Evolutionary conservation across 1,140 invertebrate species (phyloP), one percentile per base, ranked within the genome.

Genomic region (Zaprionus inermis): DNA sequence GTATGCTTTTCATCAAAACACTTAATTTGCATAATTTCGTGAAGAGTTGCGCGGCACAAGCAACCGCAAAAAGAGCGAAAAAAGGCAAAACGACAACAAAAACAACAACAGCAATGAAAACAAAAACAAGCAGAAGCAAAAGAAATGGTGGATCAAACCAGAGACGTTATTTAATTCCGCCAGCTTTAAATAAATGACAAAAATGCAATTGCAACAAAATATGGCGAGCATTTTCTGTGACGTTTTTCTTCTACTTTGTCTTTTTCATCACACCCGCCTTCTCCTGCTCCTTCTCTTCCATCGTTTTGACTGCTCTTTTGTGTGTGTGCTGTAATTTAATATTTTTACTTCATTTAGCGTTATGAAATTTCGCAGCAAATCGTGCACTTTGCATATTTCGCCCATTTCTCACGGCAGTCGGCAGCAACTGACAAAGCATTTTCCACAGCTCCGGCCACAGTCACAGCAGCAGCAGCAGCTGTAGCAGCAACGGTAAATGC

Each of bases 21-120:
- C 84, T 89, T 86, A 79, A 86, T 86, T 86, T 86, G 79, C 83
- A 86, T 86, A 86, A 86, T 86, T 86, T 88, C 72, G 76, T 74
- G 67, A 79, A 77, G 82, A 79, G 79, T 66, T 72, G 49, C 51
- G 51, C 36, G 10, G 30, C 20, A 60, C 18, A 41, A 54, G 51
- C 16, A 16, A 55, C 22, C 58, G 61, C 52, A 58, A 32, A 38
- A 51, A 44, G 51, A 74, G 38, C 65, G 30, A 51, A 55, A 46
- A 51, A 63, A 32, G 34, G 6, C 18, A n/a, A 16, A 51, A 24
- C 41, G 54, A 41, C 46, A 51, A 30, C 60, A 73, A 51, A 12
- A 58, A 11, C 51, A 58, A 18, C 46, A 18, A n/a, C 30, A 44
- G 20, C 34, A 55, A n/a, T n/a, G n/a, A n/a, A 34, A 38, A 55